phyloP scores from a whole-genome alignment of 2,113 vertebrate genomes.

The Myocastor coypus region DNA sequence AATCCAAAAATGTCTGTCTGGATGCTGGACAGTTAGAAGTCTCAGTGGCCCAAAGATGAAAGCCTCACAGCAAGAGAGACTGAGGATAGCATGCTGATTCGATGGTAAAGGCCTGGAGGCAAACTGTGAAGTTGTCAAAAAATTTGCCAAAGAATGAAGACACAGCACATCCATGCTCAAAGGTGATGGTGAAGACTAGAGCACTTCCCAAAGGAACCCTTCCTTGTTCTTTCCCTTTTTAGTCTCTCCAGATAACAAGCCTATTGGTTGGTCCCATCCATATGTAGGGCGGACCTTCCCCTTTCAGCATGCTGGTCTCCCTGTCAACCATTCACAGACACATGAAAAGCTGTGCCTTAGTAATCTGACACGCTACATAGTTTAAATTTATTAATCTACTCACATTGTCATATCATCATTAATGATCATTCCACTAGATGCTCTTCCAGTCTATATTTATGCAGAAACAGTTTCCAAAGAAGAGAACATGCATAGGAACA shows the following conservation, averaged over 20 bases:
- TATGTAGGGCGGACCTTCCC: background rate
- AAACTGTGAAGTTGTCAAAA: background rate
- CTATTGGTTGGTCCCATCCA: background rate
- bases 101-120: background rate
- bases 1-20: background rate
- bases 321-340: background rate
- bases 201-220: background rate
- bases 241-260: background rate
- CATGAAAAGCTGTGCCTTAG: background rate
- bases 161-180: background rate
- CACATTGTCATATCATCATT: background rate
- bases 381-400: background rate
- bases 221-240: background rate
- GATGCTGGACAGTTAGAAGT: background rate
- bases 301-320: background rate
- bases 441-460: background rate
- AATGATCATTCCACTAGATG: background rate
- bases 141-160: background rate
- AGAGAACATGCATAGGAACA: background rate
- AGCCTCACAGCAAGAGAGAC: background rate
- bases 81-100: background rate
- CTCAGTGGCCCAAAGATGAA: background rate
- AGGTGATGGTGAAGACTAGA: background rate
- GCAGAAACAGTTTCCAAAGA: constrained; percentile 4
- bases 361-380: background rate